phyloP scores from a whole-genome alignment of 2,888 invertebrate genomes.

The Perizoma affinitatum region DNA sequence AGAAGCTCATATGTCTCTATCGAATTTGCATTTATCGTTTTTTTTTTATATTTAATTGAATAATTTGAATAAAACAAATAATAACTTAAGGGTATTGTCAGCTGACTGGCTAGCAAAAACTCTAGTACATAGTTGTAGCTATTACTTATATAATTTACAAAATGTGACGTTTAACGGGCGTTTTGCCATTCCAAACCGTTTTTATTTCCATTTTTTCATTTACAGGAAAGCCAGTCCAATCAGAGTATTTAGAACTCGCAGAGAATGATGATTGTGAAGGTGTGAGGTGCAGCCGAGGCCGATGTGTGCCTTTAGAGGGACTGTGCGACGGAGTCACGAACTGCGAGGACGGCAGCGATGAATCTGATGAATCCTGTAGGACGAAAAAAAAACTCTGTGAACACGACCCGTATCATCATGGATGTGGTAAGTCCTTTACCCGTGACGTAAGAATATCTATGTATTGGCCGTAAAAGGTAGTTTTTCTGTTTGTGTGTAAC shows the following conservation, averaged over 20 bases:
- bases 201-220: not conserved
- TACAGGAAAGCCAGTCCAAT: conserved; percentile 22
- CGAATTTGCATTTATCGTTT: too few species aligned
- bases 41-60: too few species aligned
- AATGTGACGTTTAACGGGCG: too few species aligned
- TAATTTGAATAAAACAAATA: too few species aligned
- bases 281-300: conserved; percentile 87
- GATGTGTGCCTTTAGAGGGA: conserved; percentile 84
- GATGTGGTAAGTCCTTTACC: conserved; percentile 61
- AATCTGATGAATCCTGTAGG: conserved; percentile 77
- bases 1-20: too few species aligned
- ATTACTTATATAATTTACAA: too few species aligned
- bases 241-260: conserved; percentile 13
- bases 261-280: conserved; percentile 78
- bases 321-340: conserved; percentile 88
- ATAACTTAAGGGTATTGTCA: too few species aligned
- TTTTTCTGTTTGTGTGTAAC: too few species aligned
- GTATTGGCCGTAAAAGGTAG: too few species aligned
- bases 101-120: too few species aligned
- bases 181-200: too few species aligned
- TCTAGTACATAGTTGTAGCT: too few species aligned
- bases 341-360: conserved; percentile 89
- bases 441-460: not conserved
- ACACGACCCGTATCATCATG: conserved; percentile 58
- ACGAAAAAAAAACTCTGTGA: conserved; percentile 58